A percentile compares a stretch with the other conserved stretches of the same genome.
These are phyloP conservation scores for mouse (Mus musculus) DNA, from an alignment of 2,113 vertebrate genomes.

Conservation along the genomic window DNA sequence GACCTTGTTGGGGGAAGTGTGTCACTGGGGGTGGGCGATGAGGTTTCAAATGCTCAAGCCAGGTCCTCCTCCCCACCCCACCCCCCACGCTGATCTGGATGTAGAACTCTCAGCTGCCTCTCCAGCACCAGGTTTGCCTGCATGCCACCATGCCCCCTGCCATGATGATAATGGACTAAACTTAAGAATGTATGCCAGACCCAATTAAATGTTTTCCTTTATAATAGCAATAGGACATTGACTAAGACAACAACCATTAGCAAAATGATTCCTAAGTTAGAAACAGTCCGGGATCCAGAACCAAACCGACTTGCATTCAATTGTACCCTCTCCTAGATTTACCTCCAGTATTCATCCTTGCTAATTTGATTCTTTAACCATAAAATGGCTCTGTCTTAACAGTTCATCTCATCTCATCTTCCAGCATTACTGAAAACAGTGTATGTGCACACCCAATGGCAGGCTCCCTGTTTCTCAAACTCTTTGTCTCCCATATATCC, in stretches of 20 bases:
- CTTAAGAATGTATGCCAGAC: background rate
- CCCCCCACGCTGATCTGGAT: background rate
- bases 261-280: slow-evolving; percentile 34
- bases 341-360: background rate
- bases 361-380: slow-evolving; percentile 15
- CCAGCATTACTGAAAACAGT: background rate
- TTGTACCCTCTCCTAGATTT: background rate
- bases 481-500: background rate
- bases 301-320: slow-evolving; percentile 29
- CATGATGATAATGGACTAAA: background rate
- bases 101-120: background rate
- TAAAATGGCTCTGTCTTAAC: slow-evolving; percentile 9
- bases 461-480: background rate
- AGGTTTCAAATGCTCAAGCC: background rate
- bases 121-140: background rate
- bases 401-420: slow-evolving; percentile 20
- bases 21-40: background rate
- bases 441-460: background rate
- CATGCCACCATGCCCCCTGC: background rate
- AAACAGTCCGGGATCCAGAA: background rate
- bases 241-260: background rate
- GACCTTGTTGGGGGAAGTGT: background rate
- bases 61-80: background rate
- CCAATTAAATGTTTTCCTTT: background rate
- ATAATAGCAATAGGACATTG: background rate